Percentiles rank a stretch among this genome's conserved stretches.
Conservation (phyloP, 2,113 vertebrate species). For the Pseudonaja textilis region DNA sequence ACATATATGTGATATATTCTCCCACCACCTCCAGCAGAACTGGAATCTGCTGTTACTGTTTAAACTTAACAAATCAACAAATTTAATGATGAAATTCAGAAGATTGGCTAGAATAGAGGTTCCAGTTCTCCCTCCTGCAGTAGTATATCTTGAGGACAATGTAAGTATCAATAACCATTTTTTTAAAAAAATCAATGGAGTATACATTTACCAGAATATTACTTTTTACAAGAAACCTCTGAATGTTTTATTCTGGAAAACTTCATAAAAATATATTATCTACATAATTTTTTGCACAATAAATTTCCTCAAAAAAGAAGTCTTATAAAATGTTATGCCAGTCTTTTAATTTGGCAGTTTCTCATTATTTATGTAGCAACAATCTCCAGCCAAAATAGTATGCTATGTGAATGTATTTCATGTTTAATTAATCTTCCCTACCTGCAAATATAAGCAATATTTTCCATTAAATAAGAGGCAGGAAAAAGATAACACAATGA, state of each 20-base stretch:
- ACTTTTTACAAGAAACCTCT: not conserved
- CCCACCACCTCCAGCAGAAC: not conserved
- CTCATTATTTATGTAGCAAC: not conserved
- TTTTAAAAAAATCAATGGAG: not conserved
- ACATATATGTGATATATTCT: not conserved
- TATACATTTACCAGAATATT: not conserved
- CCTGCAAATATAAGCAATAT: not conserved
- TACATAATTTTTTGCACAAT: not conserved
- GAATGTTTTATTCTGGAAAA: not conserved
- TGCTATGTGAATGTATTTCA: not conserved
- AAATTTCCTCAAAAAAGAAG: not conserved
- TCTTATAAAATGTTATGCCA: not conserved
- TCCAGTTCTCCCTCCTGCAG: not conserved
- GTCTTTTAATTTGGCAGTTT: not conserved
- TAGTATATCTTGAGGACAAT: not conserved
- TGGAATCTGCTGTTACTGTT: not conserved
- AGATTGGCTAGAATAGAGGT: not conserved
- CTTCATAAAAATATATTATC: not conserved
- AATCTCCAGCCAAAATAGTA: not conserved
- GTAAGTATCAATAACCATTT: not conserved
- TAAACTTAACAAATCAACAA: conserved; percentile 7
- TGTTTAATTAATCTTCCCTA: not conserved
- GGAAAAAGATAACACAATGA: not conserved
- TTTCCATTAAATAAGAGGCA: not conserved
- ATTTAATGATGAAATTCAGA: not conserved